These are phyloP conservation scores for Mya arenaria DNA, from an alignment of 1,140 invertebrate species.

Conservation along the genomic window DNA sequence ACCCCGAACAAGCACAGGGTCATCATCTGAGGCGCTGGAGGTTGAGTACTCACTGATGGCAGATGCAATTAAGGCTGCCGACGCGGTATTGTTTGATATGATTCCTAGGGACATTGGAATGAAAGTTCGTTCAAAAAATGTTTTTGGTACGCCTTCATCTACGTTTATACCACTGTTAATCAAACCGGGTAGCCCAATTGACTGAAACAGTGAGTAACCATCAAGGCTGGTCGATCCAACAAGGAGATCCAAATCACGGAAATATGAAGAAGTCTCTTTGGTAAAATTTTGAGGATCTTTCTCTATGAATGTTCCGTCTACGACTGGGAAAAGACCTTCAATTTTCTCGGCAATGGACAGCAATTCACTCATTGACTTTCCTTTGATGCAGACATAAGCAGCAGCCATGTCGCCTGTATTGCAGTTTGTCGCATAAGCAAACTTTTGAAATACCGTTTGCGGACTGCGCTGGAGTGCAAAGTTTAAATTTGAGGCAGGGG, in stretches of 20 bases:
- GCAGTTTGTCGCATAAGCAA: background rate
- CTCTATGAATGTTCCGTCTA: background rate
- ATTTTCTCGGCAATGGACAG: background rate
- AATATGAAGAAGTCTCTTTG: background rate
- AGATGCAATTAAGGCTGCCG: background rate
- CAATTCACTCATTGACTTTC: background rate
- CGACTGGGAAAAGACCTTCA: background rate
- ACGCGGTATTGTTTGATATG: background rate
- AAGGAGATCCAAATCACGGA: background rate
- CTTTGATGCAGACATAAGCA: background rate
- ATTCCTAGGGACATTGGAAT: background rate
- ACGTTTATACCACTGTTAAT: background rate
- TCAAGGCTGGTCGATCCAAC: background rate
- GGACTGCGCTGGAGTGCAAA: background rate
- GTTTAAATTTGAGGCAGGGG: background rate
- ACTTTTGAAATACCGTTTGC: background rate
- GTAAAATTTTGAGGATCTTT: background rate
- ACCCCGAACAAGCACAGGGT: background rate
- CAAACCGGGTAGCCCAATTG: background rate
- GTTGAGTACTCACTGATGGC: background rate
- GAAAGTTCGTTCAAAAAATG: background rate
- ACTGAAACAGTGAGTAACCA: background rate
- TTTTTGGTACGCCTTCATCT: background rate
- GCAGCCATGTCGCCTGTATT: background rate
- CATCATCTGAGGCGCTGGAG: background rate